phyloP scores from a whole-genome alignment of 1,140 invertebrate genomes.

The Teleogryllus occipitalis region DNA sequence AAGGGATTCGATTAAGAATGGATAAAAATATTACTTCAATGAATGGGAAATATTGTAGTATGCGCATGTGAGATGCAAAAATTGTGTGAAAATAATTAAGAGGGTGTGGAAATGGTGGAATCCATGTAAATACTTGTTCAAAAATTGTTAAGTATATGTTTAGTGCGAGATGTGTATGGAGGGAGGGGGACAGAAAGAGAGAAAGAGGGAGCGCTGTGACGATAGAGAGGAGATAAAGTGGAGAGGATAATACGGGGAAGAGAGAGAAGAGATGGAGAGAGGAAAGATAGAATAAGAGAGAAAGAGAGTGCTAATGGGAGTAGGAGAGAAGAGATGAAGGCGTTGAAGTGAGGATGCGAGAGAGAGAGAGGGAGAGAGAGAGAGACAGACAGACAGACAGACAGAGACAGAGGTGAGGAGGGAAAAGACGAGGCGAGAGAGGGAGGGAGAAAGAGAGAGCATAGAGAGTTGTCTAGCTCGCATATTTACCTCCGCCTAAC shows the following conservation, averaged over 20 bases:
- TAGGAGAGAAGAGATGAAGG: neutral
- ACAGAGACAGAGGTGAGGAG: neutral
- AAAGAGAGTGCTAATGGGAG: neutral
- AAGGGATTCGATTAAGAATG: no score
- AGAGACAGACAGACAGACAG: neutral
- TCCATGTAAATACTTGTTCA: no score
- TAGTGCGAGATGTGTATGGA: neutral
- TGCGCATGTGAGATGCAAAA: no score
- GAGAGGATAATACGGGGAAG: neutral
- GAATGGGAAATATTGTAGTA: no score
- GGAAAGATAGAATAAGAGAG: neutral
- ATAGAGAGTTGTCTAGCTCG: no score
- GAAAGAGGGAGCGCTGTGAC: neutral
- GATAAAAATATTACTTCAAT: no score
- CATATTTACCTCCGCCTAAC: no score
- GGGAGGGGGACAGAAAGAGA: neutral
- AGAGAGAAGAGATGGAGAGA: neutral
- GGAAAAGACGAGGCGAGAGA: neutral
- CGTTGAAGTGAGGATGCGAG: neutral
- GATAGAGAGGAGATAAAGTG: neutral
- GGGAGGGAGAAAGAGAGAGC: no score
- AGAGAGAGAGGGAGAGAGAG: neutral
- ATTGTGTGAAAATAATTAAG: no score
- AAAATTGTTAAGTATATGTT: no score
- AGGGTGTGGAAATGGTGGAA: no score